Evolutionary conservation across 2,113 vertebrate species (phyloP).

Genomic region (Lamprotornis superbus): DNA sequence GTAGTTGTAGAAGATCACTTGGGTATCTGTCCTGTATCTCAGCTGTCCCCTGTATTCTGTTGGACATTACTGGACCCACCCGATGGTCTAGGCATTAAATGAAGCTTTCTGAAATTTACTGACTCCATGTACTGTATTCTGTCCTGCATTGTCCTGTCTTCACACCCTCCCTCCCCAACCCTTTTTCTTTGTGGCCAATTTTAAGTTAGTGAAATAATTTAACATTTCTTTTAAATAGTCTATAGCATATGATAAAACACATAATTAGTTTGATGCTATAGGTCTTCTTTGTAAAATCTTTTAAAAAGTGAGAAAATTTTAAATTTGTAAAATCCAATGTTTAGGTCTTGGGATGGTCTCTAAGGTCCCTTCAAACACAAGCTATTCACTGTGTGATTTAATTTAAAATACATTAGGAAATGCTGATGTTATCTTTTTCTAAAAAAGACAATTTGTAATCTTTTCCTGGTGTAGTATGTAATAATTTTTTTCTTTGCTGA

Average conservation of each 20-base stretch:
- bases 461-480: neutral
- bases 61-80: neutral
- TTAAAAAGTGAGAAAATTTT: neutral
- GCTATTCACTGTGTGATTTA: neutral
- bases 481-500: neutral
- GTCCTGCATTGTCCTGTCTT: neutral
- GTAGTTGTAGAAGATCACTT: neutral
- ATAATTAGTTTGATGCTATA: neutral
- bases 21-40: neutral
- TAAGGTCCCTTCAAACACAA: neutral
- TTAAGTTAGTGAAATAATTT: neutral
- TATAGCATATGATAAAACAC: neutral
- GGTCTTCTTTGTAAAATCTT: neutral
- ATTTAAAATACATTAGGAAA: neutral
- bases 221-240: neutral
- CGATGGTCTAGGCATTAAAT: neutral
- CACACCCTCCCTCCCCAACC: neutral
- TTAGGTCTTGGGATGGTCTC: neutral
- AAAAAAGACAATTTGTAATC: neutral
- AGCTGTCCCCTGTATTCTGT: neutral
- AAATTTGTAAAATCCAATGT: neutral
- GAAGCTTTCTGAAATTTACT: neutral
- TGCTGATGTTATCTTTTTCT: neutral
- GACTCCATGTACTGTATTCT: neutral
- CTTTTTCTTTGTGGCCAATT: neutral